A percentile compares a stretch with the other conserved stretches of the same genome.
Conservation (phyloP, 1,140 invertebrate species). For the Carposina sasakii region DNA sequence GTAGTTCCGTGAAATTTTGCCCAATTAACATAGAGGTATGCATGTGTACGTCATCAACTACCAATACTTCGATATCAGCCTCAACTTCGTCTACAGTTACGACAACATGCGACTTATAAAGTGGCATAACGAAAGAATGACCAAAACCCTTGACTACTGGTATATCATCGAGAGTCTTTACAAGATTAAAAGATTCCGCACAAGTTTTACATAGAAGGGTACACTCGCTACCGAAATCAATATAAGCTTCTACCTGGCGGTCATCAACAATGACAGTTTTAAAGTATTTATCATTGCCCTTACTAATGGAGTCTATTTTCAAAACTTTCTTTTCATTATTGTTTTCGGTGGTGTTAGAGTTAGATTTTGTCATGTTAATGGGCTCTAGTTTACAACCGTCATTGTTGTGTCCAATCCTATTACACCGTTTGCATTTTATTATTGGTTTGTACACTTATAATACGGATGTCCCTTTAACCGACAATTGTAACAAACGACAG, state of each 20-base stretch:
- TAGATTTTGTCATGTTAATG: not conserved
- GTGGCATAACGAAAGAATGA: not conserved
- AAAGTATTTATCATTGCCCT: not conserved
- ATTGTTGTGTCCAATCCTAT: slow-evolving; percentile 1
- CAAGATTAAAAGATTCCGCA: no score
- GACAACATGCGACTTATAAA: not conserved
- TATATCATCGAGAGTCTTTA: not conserved
- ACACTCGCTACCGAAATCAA: slow-evolving; percentile 8
- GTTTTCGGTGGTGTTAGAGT: not conserved
- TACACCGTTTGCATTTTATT: not conserved
- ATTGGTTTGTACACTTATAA: not conserved
- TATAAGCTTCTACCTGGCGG: not conserved
- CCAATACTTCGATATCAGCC: slow-evolving; percentile 8
- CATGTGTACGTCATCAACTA: slow-evolving; percentile 7
- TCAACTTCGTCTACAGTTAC: no score
- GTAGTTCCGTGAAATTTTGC: slow-evolving; percentile 13
- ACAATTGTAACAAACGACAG: slow-evolving; percentile 2
- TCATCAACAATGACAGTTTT: not conserved
- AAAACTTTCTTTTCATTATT: not conserved
- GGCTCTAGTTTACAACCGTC: not conserved
- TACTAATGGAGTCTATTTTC: not conserved
- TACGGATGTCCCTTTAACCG: not conserved
- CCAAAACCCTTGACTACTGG: not conserved
- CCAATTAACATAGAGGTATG: slow-evolving; percentile 10
- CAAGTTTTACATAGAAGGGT: no score